A percentile compares a stretch with the other conserved stretches of the same genome.
phyloP scores from a whole-genome alignment of 2,888 invertebrate genomes.

The Melipona bicolor region DNA sequence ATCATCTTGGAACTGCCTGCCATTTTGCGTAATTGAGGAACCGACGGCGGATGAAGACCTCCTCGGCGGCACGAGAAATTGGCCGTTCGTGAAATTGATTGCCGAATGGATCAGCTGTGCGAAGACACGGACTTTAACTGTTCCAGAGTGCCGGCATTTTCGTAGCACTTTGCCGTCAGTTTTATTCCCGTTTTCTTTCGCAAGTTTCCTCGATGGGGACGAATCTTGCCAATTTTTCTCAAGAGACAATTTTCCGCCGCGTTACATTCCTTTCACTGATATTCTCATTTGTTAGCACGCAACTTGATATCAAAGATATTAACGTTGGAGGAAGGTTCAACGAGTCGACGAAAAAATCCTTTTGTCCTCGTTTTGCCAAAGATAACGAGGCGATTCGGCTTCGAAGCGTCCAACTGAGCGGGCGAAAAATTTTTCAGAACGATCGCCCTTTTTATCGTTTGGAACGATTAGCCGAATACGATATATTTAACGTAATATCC shows the following conservation, averaged over 20 bases:
- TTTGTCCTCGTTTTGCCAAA: not conserved
- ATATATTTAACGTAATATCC: constrained; percentile 23
- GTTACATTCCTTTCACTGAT: not conserved
- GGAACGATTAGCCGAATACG: constrained; percentile 24
- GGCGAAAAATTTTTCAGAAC: not conserved
- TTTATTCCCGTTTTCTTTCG: constrained; percentile 24
- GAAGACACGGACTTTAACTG: constrained; percentile 44
- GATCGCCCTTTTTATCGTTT: not conserved
- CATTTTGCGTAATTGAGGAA: constrained; percentile 70
- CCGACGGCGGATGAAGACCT: constrained; percentile 66
- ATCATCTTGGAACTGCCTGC: constrained; percentile 67
- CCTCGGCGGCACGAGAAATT: constrained; percentile 63
- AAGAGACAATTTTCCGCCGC: not conserved
- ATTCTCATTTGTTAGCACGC: not conserved
- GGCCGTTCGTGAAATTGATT: constrained; percentile 70
- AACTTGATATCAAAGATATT: not conserved
- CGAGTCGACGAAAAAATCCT: not conserved
- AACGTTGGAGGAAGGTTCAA: not conserved
- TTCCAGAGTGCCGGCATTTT: constrained; percentile 46
- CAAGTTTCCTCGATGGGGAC: not conserved
- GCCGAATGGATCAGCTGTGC: constrained; percentile 59
- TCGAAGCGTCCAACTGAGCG: not conserved
- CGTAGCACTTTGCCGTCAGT: constrained; percentile 37
- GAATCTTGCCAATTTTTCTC: constrained; percentile 33
- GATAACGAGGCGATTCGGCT: not conserved